Base-by-base conservation (phyloP, 1,140 invertebrate species). In the Solenopsis fugax region DNA sequence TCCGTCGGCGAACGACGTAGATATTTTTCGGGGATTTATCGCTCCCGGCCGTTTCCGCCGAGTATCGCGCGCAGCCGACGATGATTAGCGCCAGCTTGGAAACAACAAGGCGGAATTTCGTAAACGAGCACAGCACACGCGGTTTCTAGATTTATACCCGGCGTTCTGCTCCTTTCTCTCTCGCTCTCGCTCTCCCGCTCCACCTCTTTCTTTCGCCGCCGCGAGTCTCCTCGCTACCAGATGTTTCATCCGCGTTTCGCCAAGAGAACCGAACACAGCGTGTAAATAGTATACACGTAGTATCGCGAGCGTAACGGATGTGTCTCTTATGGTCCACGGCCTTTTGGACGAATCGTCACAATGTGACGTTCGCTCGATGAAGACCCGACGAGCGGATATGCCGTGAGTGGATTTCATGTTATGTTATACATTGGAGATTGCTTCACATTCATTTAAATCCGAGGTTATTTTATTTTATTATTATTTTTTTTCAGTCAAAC, bases 31-130 rank as follows among this genome's bases (percentile, higher is more conserved):
- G 65, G 9, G 50, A 41, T 81, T 81, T 81, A 84, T 84, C 69
- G 34, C 80, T 84, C 37, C 41, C 80, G 56, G 41, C 65, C 78
- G 52, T 64, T 64, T 78, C 75, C 75, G 75, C 56, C 75, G 75
- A 77, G 41, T 62, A 64, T 80, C 77, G 62, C 45, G 62, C 45
- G 34, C 73, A 21, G 37, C 73, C 73, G 45, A 34, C 64, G 77
- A 69, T 62, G 69, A 84, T 84, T 75, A 84, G 69, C 80, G 54
- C 54, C 65, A 58, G 29, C 64, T 84, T 84, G 80, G 45, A 84
- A 84, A 84, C 54, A 84, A 84, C 80, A 75, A 84, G 69, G 54
- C 54, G 69, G 54, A 75, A 84, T 84, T 84, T 84, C 67, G 54
- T 82, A 73, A 73, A 82, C 67, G 54, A 60, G 52, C 69, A 58